These are phyloP conservation scores for Lagopus muta DNA, from an alignment of 2,113 vertebrate species.

Conservation along the genomic window DNA sequence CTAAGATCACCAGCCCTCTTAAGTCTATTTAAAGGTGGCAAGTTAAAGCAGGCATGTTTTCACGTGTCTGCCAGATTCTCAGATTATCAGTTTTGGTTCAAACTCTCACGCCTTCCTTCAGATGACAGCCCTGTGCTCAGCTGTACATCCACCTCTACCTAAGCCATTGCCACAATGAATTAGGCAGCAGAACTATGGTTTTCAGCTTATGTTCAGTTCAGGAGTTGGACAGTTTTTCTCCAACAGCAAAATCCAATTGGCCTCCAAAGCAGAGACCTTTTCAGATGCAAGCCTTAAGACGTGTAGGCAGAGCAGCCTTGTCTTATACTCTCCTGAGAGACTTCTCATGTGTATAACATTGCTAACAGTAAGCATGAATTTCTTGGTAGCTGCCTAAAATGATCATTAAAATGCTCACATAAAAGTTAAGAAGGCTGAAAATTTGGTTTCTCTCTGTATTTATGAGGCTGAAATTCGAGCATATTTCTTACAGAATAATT, in stretches of 20 bases:
- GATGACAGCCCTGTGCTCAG: background rate
- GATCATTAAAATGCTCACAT: slow-evolving; percentile 49
- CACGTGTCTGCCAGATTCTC: background rate
- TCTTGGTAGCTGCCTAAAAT: slow-evolving; percentile 19
- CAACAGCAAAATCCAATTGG: background rate
- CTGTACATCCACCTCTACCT: background rate
- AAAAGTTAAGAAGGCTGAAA: slow-evolving; percentile 62
- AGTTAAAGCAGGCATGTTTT: background rate
- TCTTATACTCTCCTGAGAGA: slow-evolving; percentile 2
- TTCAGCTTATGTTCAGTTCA: background rate
- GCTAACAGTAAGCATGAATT: background rate
- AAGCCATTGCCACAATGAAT: rapidly evolving
- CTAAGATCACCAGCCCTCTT: background rate
- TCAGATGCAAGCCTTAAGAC: background rate
- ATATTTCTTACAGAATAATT: slow-evolving; percentile 54
- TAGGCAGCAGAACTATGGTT: background rate
- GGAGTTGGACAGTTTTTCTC: background rate
- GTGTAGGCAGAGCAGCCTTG: background rate
- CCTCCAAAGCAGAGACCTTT: background rate
- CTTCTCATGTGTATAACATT: background rate
- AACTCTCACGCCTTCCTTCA: background rate
- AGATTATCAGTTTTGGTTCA: background rate
- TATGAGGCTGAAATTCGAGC: slow-evolving; percentile 40
- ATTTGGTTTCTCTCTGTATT: slow-evolving; percentile 58
- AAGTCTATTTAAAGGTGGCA: background rate